Evolutionary conservation across 2,888 invertebrate species (phyloP).

Genomic region (Xanthia togata): DNA sequence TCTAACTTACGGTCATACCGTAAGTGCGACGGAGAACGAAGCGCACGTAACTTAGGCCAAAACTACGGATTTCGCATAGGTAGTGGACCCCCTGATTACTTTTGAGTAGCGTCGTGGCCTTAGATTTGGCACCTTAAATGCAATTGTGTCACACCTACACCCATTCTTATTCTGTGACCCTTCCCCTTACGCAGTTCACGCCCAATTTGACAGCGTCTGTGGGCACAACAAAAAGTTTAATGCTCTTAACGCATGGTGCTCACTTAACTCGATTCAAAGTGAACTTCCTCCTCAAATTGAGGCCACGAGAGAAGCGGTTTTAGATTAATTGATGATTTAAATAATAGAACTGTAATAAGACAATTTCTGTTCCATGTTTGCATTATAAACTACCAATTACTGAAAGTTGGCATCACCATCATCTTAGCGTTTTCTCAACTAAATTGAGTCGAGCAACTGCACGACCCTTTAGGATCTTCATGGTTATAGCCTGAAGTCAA

Average conservation of each 20-base stretch:
- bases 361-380: neutral
- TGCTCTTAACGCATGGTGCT: slow-evolving; percentile 78
- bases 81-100: no score
- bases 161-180: slow-evolving; percentile 31
- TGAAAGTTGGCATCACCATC: neutral
- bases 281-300: slow-evolving; percentile 55
- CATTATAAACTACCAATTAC: neutral
- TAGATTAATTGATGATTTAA: neutral
- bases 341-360: neutral
- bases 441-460: no score
- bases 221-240: slow-evolving; percentile 80
- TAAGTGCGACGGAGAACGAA: no score
- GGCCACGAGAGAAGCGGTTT: slow-evolving; percentile 34
- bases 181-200: slow-evolving; percentile 75
- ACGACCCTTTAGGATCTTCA: neutral
- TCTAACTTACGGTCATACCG: no score
- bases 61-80: no score
- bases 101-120: neutral
- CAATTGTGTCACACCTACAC: slow-evolving; percentile 23
- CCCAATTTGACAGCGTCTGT: slow-evolving; percentile 78
- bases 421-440: neutral
- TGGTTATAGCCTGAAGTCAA: neutral
- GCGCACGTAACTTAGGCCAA: no score
- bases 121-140: neutral
- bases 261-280: slow-evolving; percentile 75